Evolutionary conservation across 2,888 invertebrate genomes (phyloP).

Genomic region (Quadroppia sp.): DNA sequence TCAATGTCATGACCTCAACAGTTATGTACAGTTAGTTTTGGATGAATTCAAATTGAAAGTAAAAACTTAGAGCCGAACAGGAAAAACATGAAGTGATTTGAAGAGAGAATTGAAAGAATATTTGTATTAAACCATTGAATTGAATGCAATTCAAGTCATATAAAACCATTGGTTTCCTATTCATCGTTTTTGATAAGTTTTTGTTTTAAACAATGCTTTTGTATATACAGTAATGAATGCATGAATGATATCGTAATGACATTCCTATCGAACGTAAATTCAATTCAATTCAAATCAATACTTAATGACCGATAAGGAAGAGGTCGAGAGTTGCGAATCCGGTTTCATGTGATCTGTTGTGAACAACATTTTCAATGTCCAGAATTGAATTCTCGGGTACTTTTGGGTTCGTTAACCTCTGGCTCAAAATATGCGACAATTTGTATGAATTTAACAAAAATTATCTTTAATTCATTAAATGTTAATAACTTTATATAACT

Average conservation of each 20-base stretch:
- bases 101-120: conserved; percentile 1
- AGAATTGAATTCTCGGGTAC: neutral
- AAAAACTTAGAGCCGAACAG: conserved; percentile 18
- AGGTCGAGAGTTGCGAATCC: conserved; percentile 5
- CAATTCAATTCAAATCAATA: neutral
- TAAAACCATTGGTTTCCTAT: no score
- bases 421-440: no score
- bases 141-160: no score
- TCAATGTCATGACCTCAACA: conserved; percentile 22
- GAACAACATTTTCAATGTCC: neutral
- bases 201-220: no score
- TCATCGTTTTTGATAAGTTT: no score
- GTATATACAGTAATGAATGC: neutral
- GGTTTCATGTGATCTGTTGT: neutral
- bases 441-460: no score
- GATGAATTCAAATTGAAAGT: conserved; percentile 17
- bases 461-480: no score
- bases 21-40: neutral
- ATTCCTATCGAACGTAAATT: neutral
- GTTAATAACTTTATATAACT: no score
- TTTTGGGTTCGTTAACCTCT: neutral
- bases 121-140: no score
- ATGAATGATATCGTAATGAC: neutral
- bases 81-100: conserved; percentile 17
- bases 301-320: conserved; percentile 17